Conservation (phyloP, 2,888 invertebrate genomes). For the Andrena camellia region DNA sequence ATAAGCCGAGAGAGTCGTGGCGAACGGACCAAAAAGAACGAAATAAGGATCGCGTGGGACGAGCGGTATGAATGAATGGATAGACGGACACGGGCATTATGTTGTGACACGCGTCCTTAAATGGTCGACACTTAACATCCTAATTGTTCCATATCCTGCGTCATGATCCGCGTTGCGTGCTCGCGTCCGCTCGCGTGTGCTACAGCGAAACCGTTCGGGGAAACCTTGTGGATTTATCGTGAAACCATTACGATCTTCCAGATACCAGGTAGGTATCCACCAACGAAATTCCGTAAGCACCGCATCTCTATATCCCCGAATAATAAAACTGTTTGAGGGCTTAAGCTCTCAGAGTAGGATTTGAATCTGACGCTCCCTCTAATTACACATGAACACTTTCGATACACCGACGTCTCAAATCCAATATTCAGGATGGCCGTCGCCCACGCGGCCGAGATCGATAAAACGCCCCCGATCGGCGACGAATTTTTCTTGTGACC, state of each 20-base stretch:
- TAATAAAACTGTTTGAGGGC: no score
- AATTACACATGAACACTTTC: neutral
- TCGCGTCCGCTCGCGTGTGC: constrained; percentile 1
- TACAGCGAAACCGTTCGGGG: neutral
- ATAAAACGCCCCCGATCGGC: constrained; percentile 14
- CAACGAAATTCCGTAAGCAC: no score
- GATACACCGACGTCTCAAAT: neutral
- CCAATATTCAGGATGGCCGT: constrained; percentile 1
- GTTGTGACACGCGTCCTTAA: constrained; percentile 64
- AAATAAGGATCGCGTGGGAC: constrained; percentile 64
- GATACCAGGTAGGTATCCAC: neutral
- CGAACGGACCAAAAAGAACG: constrained; percentile 59
- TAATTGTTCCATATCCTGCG: constrained; percentile 60
- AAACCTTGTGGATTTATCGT: neutral
- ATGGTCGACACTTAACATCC: constrained; percentile 63
- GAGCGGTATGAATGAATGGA: constrained; percentile 59
- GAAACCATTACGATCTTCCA: neutral
- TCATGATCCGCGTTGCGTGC: constrained; percentile 26
- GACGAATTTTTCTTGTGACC: constrained; percentile 11
- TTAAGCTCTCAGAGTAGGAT: no score
- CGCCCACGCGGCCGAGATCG: neutral
- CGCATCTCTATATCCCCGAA: no score
- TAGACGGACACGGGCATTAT: constrained; percentile 62
- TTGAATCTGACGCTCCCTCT: no score
- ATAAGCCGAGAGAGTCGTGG: constrained; percentile 63